A percentile compares a stretch with the other conserved stretches of the same genome.
These are phyloP conservation scores for Lissocephala sabroskyi DNA, from an alignment of 2,888 invertebrate species.

Conservation along the genomic window DNA sequence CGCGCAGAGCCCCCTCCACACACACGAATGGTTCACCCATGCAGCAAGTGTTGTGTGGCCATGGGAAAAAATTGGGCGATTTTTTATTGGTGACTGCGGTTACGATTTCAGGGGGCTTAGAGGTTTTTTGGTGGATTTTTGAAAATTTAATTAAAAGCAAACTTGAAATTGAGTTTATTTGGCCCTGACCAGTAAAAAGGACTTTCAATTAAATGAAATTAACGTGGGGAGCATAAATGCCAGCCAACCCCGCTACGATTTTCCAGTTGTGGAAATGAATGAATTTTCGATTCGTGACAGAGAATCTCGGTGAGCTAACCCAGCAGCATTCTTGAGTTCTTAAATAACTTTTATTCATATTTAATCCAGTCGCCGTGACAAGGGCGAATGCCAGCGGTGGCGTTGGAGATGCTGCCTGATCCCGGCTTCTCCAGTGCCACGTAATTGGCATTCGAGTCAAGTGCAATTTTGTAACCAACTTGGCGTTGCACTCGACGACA, in stretches of 20 bases:
- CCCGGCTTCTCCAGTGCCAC: conserved; percentile 53
- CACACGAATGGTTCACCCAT: conserved; percentile 5
- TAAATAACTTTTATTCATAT: conserved; percentile 61
- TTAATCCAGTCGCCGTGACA: conserved; percentile 58
- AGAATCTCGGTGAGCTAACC: too few relatives aligned
- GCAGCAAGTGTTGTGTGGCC: conserved; percentile 11
- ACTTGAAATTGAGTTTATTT: conserved; percentile 26
- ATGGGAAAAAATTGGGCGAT: background rate
- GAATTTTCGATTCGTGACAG: too few relatives aligned
- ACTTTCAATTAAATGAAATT: background rate
- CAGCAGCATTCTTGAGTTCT: conserved; percentile 31
- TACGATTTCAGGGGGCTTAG: conserved; percentile 9
- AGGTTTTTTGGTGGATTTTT: background rate
- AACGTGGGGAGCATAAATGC: too few relatives aligned
- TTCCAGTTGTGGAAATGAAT: too few relatives aligned
- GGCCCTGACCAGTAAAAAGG: conserved; percentile 11
- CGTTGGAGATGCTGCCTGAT: background rate
- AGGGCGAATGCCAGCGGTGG: conserved; percentile 4
- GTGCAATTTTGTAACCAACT: conserved; percentile 57
- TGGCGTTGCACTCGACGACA: conserved; percentile 28
- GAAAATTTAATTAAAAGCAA: conserved; percentile 35
- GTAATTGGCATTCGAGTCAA: conserved; percentile 64
- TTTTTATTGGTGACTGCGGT: conserved; percentile 25
- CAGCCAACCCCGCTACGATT: too few relatives aligned
- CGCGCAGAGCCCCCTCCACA: conserved; percentile 14